phyloP scores from a whole-genome alignment of 2,113 vertebrate species.

The Accipiter cooperii region DNA sequence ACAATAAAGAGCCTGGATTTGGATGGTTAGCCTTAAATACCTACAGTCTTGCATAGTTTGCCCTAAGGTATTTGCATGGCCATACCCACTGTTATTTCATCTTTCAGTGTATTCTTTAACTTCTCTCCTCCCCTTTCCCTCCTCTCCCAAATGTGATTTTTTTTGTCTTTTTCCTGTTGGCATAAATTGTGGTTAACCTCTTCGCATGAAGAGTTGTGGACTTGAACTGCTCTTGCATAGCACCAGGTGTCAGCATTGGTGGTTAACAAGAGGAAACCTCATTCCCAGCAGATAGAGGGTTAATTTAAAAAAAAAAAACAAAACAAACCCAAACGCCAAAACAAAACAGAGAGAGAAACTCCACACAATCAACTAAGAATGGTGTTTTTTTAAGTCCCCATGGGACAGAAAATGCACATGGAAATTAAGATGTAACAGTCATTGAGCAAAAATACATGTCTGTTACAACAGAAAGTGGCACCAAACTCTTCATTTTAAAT shows the following conservation, averaged over 20 bases:
- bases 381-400: neutral
- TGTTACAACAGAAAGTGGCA: neutral
- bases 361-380: neutral
- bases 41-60: neutral
- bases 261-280: conserved; percentile 56
- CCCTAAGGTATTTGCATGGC: neutral
- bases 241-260: conserved; percentile 39
- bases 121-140: neutral
- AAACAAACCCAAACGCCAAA: neutral
- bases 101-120: neutral
- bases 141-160: neutral
- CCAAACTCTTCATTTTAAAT: neutral
- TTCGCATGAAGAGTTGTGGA: neutral
- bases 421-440: neutral
- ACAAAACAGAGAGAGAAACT: neutral
- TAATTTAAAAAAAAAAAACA: neutral
- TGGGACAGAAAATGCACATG: neutral
- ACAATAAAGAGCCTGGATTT: neutral
- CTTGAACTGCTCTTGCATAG: conserved; percentile 24
- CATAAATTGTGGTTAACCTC: conserved; percentile 60
- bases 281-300: conserved; percentile 37
- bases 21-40: neutral
- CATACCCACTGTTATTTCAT: neutral
- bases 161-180: conserved; percentile 57
- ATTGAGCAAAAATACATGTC: neutral